Base-by-base conservation (phyloP, 2,113 vertebrate genomes). In the Hepsetus odoe region DNA sequence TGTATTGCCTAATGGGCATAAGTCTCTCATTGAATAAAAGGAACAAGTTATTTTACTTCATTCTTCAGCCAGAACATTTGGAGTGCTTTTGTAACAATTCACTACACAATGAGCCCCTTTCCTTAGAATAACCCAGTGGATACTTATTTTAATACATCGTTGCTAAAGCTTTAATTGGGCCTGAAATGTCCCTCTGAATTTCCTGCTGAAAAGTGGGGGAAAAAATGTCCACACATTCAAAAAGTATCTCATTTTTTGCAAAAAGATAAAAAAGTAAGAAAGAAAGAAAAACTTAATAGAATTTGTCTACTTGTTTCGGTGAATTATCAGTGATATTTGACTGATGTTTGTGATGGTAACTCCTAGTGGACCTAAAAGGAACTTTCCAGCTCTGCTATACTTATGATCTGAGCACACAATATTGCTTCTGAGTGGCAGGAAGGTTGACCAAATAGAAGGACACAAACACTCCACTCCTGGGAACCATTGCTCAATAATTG, bases 391-490 rank as follows among this genome's bases (percentile, higher is more conserved):
- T 62, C 16, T 10, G 5, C 35, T 33, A 62, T 4, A 32, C 4
- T 58, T n/a, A n/a, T 58, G 1, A 58, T 14, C 18, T n/a, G 20
- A 62, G 12, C 9, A 32, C 16, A 28, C 33, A 74, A 13, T 56
- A 18, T 38, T 32, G 38, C 35, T 82, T 58, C 59, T 78, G 35
- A 74, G 14, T 61, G 58, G 59, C 56, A 74, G 32, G n/a, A 11
- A 79, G 38, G 28, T 51, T 75, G 59, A 71, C 42, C n/a, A 69
- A 49, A 33, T 56, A 24, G 42, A 66, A 53, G n/a, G 56, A 33
- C 24, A 49, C 68, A 72, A 67, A 18, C 64, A 14, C 16, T 64
- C 42, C 38, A 32, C 22, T 35, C 44, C 44, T 68, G 32, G 33
- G 24, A 20, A 33, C 7, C 18, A 51, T 35, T 72, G 46, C 7